Base-by-base conservation (phyloP, 2,797 vertebrate species). In the Meriones psammophilus region DNA sequence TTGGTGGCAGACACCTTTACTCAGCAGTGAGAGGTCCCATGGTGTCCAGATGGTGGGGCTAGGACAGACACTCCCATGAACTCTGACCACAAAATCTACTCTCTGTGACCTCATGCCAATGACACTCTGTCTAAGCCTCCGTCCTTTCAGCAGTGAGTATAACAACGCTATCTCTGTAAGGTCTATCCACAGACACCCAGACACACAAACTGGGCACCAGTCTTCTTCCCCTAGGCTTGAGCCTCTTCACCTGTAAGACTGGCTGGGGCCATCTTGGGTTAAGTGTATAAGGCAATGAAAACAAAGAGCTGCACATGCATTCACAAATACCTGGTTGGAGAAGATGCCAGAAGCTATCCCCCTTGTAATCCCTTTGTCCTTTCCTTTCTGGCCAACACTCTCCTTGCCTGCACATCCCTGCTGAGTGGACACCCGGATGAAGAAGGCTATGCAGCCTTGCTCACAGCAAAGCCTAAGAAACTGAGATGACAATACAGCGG, bases 401-500 rank as follows among this genome's bases (percentile, higher is more conserved):
- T 64, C 74, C 92, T 92, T 15, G 1, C 50, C 20, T 54, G 13
- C 68, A 39, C 0, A 3, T 76, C 60, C 88, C 84, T 80, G 28
- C 76, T 73, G 71, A 54, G 58, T 68, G 56, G 33, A 28, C 68
- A 74, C 33, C 13, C 50, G 87, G 33, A 60, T 39, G 71, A 91
- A 77, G 79, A 64, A 77, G 30, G 56, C 64, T 39, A 0, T 5
- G 13, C 10, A 56, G 39, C 30, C 17, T 46, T 78, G 12, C 54
- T 69, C 46, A 64, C 3, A 26, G 69, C 54, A 64, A 50, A 39
- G 42, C 9, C 46, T 39, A 30, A 60, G 50, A 39, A 28, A 58
- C 13, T 2, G 1, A 20, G 50, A 58, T 18, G 3, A 10, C 28
- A 10, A 1, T 30, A 42, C 42, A 33, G 18, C 10, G 5, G 22